Base-by-base conservation (phyloP, 2,113 vertebrate genomes). In the Brachionichthys hirsutus region DNA sequence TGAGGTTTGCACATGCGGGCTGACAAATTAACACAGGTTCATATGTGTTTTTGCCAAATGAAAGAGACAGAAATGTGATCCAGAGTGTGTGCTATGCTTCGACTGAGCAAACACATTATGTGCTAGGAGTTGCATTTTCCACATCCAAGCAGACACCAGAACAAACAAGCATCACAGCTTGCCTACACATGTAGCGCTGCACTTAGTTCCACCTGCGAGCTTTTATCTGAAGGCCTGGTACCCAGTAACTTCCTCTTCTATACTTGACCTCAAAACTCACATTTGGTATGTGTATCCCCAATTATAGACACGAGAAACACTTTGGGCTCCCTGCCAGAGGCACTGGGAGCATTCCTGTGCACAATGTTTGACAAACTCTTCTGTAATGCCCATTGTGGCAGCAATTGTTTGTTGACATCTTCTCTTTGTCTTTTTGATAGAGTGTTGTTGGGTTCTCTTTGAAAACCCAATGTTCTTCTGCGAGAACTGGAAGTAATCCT, bases 201-300 rank as follows among this genome's bases (percentile, higher is more conserved):
- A 60, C 75, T 62, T 61, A 50, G 57, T 75, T 69, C 73, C 88
- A 91, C 88, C 90, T 90, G 90, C 83, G 70, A 85, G 86, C 85
- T 89, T 84, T 91, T 89, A 91, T 84, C 76, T 67, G 47, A 74
- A 71, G 70, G 79, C 64, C 70, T 60, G 71, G 68, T 80, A 69
- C 70, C 75, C 69, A 78, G 64, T 78, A 73, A 86, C 81, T 86
- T 88, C 87, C 87, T 85, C 74, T 78, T 84, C 62, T 83, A 68
- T 69, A 72, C 70, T 80, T 86, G 85, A 89, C 85, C 82, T 89
- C 87, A 85, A 63, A 89, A 81, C 67, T 82, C 81, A 82, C 63
- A 81, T 90, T 87, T 83, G 65, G 77, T 82, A 80, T 75, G 70
- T 70, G 71, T 52, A 62, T 63, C 69, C 67, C 77, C 75, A 84